Conservation (phyloP, 2,888 invertebrate genomes). For the Tinea semifulvella region DNA sequence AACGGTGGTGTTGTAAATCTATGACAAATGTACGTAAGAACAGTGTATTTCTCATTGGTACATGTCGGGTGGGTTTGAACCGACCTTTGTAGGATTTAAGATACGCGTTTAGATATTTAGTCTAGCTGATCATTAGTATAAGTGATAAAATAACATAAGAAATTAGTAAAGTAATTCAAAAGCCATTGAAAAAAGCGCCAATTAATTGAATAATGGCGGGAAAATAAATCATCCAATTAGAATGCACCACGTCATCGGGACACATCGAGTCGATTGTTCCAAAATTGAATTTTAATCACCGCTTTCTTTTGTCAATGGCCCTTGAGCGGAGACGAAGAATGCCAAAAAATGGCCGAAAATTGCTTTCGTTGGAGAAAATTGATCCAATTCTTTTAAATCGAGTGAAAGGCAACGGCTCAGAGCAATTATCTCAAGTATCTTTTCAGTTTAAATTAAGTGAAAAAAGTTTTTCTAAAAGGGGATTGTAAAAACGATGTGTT, state of each 20-base stretch:
- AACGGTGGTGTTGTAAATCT: too few relatives aligned
- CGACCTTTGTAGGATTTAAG: too few relatives aligned
- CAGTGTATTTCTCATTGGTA: too few relatives aligned
- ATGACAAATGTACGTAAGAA: too few relatives aligned
- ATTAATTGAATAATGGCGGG: slow-evolving; percentile 11
- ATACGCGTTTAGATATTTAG: too few relatives aligned
- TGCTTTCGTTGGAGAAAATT: slow-evolving; percentile 43
- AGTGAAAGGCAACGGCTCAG: slow-evolving; percentile 36
- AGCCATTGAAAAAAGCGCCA: neutral
- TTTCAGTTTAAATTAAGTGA: slow-evolving; percentile 67
- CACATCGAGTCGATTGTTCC: slow-evolving; percentile 56
- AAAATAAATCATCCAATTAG: slow-evolving; percentile 55
- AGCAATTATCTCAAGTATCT: slow-evolving; percentile 66
- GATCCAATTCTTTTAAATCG: slow-evolving; percentile 40
- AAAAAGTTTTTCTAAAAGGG: slow-evolving; percentile 40
- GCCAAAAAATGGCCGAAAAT: slow-evolving; percentile 56
- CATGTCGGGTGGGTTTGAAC: too few relatives aligned
- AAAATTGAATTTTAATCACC: slow-evolving; percentile 68
- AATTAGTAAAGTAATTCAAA: too few relatives aligned
- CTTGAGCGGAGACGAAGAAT: slow-evolving; percentile 37
- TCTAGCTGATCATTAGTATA: too few relatives aligned
- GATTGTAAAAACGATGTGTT: neutral
- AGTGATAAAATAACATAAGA: too few relatives aligned
- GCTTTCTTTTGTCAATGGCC: slow-evolving; percentile 56
- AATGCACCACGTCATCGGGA: slow-evolving; percentile 55